Evolutionary conservation across 2,113 vertebrate genomes (phyloP), one percentile per base, ranked within the genome.

Genomic region (Poeciliopsis turrubarensis): DNA sequence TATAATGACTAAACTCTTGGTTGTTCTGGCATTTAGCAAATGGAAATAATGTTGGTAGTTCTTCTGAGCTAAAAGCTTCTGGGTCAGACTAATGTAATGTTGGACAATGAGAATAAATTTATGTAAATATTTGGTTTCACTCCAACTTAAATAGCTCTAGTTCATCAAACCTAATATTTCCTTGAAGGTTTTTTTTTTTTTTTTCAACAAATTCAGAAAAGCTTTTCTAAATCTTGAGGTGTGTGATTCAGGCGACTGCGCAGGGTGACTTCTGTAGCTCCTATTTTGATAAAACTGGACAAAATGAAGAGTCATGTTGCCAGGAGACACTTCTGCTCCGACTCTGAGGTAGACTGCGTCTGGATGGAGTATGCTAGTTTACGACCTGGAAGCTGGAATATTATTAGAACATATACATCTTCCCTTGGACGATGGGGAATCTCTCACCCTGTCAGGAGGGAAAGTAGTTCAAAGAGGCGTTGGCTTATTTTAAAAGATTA

Each of bases 401-500:
- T 88, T 88, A 84, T 70, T 89, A 85, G 82, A 85, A 76, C 30
- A 62, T 75, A 65, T 86, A 66, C 70, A 79, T 86, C 65, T 75
- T 80, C 66, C 57, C 63, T 61, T 65, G 1, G 74, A 77, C 62
- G 72, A 69, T 22, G 2, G 68, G 54, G 65, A 26, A 66, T 63
- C 61, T 80, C 60, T 51, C 39, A 78, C 61, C 75, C 77, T 44
- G 71, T 74, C 75, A 75, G 70, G 30, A 60, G 70, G 62, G 65
- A 34, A 83, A 70, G 78, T 57, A 70, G 75, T 72, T 85, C 78
- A 88, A 77, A 80, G 83, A 79, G 12, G 11, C 60, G 34, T 25
- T 17, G 81, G 68, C 70, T 87, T 63, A 78, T 78, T 83, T 83
- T 75, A 6, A 80, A 80, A 70, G 47, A 77, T 72, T 62, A 47